Percentiles rank a stretch among this genome's conserved stretches.
Conservation (phyloP, 2,888 invertebrate species). For the Pinctada fucata region DNA sequence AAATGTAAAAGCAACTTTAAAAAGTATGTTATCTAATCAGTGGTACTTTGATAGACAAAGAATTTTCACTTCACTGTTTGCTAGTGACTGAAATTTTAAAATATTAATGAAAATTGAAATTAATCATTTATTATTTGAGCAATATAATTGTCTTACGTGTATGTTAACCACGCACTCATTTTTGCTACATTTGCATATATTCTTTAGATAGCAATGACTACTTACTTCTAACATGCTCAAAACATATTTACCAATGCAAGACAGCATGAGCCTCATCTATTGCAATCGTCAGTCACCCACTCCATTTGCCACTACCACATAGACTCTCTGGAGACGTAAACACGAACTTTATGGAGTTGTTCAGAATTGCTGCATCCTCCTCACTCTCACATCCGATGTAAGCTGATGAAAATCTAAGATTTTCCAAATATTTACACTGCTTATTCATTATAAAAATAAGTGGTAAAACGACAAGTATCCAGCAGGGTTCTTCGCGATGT, state of each 20-base stretch:
- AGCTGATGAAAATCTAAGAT: not conserved
- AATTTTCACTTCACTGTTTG: no score
- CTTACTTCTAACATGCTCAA: not conserved
- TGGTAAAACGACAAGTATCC: not conserved
- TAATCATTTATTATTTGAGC: no score
- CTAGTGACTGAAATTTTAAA: no score
- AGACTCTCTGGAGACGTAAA: not conserved
- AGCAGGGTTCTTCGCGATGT: not conserved
- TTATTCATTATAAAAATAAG: not conserved
- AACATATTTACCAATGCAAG: not conserved
- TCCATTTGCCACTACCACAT: not conserved
- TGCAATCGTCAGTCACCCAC: not conserved
- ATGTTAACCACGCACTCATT: no score
- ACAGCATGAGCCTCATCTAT: not conserved
- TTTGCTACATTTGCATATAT: no score
- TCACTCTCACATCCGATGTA: not conserved
- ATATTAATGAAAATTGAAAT: no score
- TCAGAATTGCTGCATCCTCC: not conserved
- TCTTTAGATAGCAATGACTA: no score
- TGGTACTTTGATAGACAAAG: no score
- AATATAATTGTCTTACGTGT: no score
- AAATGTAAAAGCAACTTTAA: no score
- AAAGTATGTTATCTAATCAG: no score
- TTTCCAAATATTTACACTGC: not conserved
- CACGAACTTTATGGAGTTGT: not conserved